phyloP scores from a whole-genome alignment of 2,113 vertebrate genomes.

The Bubalus kerabau region DNA sequence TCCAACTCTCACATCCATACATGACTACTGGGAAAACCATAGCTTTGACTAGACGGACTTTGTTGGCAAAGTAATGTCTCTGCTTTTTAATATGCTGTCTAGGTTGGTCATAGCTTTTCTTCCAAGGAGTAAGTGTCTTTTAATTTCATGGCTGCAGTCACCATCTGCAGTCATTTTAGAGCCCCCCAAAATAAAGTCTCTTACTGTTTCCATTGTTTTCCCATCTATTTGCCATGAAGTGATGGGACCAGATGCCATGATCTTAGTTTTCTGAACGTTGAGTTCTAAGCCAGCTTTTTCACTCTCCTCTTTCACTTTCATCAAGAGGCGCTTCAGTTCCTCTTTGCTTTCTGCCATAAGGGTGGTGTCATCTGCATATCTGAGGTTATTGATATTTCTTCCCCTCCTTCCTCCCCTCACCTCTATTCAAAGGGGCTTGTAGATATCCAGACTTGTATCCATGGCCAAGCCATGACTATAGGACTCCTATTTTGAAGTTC shows the following conservation, averaged over 20 bases:
- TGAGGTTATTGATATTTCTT: neutral
- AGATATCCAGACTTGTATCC: neutral
- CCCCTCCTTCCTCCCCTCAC: accelerated
- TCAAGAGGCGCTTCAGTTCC: neutral
- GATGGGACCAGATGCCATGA: neutral
- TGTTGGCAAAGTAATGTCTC: neutral
- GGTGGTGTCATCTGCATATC: neutral
- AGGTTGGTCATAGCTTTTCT: neutral
- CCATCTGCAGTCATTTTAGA: neutral
- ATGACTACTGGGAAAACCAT: neutral
- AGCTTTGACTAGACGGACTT: neutral
- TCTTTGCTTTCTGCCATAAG: neutral
- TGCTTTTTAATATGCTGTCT: neutral
- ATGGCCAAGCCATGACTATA: neutral
- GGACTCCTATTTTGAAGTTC: neutral
- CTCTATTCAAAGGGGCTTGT: neutral
- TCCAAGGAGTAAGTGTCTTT: neutral
- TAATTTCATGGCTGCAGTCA: neutral
- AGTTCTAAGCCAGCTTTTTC: neutral
- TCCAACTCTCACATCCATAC: neutral
- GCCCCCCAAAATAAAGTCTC: neutral
- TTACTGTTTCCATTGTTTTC: neutral
- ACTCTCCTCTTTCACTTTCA: neutral
- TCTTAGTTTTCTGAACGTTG: neutral
- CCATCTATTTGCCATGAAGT: neutral